Percentiles rank a stretch among this genome's conserved stretches.
phyloP scores from a whole-genome alignment of 2,113 vertebrate species.

The Furnarius figulus region DNA sequence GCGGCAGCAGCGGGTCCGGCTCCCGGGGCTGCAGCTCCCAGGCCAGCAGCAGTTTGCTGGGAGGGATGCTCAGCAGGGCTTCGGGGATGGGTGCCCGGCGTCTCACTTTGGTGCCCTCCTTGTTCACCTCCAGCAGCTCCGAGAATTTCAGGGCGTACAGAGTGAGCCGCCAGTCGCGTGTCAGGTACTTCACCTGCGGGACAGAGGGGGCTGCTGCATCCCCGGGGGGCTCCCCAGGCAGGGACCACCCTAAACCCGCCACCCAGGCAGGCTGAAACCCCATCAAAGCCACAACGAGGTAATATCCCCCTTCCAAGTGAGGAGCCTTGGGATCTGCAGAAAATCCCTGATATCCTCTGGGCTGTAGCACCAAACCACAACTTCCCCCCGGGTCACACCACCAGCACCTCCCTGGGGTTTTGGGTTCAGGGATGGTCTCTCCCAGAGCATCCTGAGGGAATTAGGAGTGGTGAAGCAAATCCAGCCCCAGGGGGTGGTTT shows the following conservation, averaged over 20 bases:
- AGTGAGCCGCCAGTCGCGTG: conserved; percentile 78
- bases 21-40: conserved; percentile 71
- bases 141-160: conserved; percentile 74
- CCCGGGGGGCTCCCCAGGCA: accelerated
- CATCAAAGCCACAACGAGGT: background rate
- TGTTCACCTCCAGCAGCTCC: conserved; percentile 77
- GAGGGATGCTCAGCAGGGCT: conserved; percentile 73
- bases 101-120: conserved; percentile 81
- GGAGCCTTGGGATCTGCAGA: background rate
- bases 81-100: conserved; percentile 70
- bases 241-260: background rate
- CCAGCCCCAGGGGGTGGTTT: background rate
- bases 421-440: accelerated
- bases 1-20: background rate
- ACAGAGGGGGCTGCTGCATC: accelerated
- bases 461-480: accelerated
- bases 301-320: accelerated
- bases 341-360: accelerated
- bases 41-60: conserved; percentile 78
- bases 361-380: accelerated
- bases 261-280: background rate
- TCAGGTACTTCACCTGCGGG: conserved; percentile 79
- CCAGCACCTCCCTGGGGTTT: accelerated
- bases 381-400: accelerated
- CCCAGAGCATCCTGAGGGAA: accelerated